Conservation (phyloP, 1,140 invertebrate species). For the Aphelenchoides besseyi region DNA sequence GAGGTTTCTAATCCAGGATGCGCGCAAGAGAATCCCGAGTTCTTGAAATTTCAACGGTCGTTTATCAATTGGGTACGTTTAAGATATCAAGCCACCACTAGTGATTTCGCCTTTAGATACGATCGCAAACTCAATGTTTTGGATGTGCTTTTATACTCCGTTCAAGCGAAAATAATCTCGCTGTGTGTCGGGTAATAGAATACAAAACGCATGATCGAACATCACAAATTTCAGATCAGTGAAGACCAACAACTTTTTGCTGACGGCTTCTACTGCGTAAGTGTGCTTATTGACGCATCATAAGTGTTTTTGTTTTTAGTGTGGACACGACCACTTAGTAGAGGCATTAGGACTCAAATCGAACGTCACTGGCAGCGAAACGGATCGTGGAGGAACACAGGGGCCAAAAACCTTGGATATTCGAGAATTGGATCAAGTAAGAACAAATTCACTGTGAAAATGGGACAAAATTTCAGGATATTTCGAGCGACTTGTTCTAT, state of each 20-base stretch:
- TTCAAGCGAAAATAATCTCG: slow-evolving; percentile 36
- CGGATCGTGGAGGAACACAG: not conserved
- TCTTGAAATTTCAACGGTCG: slow-evolving; percentile 45
- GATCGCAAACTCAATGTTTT: slow-evolving; percentile 29
- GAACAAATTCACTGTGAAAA: too few relatives aligned
- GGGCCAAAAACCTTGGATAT: not conserved
- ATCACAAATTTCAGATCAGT: not conserved
- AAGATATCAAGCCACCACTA: not conserved
- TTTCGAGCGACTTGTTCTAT: slow-evolving; percentile 6
- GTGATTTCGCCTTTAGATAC: slow-evolving; percentile 35
- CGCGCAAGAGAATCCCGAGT: slow-evolving; percentile 39
- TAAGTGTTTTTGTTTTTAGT: not conserved
- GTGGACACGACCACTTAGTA: not conserved
- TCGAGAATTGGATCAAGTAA: not conserved
- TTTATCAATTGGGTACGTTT: slow-evolving; percentile 50
- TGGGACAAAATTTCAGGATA: not conserved
- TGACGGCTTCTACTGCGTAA: slow-evolving; percentile 15
- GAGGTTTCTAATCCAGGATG: slow-evolving; percentile 28
- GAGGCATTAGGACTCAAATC: not conserved
- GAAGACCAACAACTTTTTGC: slow-evolving; percentile 5
- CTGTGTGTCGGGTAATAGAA: slow-evolving; percentile 23
- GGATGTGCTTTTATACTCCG: slow-evolving; percentile 42
- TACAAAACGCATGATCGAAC: not conserved
- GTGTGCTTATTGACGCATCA: not conserved
- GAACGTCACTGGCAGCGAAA: not conserved